Evolutionary conservation across 2,113 vertebrate genomes (phyloP).

Genomic region (Myrmecophaga tridactyla): DNA sequence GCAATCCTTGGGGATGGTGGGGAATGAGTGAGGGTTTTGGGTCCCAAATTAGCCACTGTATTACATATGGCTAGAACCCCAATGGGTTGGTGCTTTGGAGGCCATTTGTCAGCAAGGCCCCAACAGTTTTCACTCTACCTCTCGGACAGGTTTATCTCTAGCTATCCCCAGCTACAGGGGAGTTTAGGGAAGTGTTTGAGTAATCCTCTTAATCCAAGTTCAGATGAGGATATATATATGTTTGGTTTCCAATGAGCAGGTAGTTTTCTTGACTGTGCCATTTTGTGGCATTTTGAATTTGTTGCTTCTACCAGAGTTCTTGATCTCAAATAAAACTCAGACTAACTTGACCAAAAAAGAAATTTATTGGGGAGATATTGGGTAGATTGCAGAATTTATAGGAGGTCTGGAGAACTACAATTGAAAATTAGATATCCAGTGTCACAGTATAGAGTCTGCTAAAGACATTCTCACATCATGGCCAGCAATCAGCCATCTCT

Average conservation of each 20-base stretch:
- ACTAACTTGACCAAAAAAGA: background rate
- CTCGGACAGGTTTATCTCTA: background rate
- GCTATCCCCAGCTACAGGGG: background rate
- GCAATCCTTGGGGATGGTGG: background rate
- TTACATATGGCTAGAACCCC: background rate
- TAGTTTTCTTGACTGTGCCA: background rate
- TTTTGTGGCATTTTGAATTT: background rate
- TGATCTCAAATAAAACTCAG: background rate
- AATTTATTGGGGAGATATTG: background rate
- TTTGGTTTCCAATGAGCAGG: background rate
- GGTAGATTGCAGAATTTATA: background rate
- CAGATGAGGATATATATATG: background rate
- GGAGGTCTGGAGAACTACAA: background rate
- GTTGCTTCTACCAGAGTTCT: slow-evolving; percentile 3
- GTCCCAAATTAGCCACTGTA: background rate
- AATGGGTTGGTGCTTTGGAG: background rate
- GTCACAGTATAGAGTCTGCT: background rate
- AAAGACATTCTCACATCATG: background rate
- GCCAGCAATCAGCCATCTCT: background rate
- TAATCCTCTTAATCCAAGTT: background rate
- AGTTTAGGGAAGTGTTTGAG: background rate
- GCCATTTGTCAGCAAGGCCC: background rate
- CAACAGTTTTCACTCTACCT: background rate
- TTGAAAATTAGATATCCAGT: background rate
- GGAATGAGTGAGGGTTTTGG: background rate